Conservation (phyloP, 2,888 invertebrate species). For the Heliconius hortense region DNA sequence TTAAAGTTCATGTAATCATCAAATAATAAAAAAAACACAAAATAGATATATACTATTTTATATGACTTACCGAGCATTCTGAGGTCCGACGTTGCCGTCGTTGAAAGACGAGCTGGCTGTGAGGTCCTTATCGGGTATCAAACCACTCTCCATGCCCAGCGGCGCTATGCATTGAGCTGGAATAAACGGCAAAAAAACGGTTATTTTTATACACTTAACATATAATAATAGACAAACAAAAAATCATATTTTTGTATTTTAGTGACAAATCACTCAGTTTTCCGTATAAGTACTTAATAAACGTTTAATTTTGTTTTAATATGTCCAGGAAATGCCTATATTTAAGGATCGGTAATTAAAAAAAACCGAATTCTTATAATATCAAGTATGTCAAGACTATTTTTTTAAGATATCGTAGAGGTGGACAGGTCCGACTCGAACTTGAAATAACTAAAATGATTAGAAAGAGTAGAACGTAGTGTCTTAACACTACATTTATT, state of each 20-base stretch:
- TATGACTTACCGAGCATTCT: constrained; percentile 87
- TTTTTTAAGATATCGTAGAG: too few relatives aligned
- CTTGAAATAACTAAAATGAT: too few relatives aligned
- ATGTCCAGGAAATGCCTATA: neutral
- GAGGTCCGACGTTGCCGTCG: constrained; percentile 91
- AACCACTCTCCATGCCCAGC: constrained; percentile 92
- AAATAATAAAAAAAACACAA: neutral
- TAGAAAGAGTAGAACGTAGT: too few relatives aligned
- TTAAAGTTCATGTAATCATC: too few relatives aligned
- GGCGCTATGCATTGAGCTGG: constrained; percentile 91
- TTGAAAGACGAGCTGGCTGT: constrained; percentile 93
- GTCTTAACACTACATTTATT: too few relatives aligned
- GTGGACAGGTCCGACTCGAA: too few relatives aligned
- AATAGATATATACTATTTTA: neutral
- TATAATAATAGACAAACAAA: neutral
- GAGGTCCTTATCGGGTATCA: constrained; percentile 90
- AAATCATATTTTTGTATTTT: neutral
- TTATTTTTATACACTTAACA: neutral
- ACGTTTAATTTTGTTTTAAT: neutral
- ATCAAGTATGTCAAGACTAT: neutral
- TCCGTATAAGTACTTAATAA: neutral
- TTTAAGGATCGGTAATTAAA: neutral
- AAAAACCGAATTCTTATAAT: neutral
- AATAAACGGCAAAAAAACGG: constrained; percentile 49
- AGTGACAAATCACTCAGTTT: neutral